phyloP scores from a whole-genome alignment of 2,888 invertebrate genomes.

The Hipparchia semele region DNA sequence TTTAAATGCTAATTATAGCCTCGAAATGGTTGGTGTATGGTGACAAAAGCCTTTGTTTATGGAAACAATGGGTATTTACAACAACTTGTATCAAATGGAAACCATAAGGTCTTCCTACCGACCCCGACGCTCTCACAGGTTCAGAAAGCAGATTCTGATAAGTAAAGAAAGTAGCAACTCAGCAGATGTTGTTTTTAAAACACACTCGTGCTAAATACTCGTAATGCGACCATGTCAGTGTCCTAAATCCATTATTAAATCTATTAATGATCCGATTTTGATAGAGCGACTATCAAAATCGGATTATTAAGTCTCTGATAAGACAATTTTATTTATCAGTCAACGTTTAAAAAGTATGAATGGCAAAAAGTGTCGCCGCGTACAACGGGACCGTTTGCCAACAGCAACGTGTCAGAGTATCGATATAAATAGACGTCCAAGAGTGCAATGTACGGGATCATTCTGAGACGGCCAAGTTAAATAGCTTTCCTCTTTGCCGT shows the following conservation, averaged over 20 bases:
- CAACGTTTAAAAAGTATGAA: slow-evolving; percentile 43
- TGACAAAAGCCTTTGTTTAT: background rate
- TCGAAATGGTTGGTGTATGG: background rate
- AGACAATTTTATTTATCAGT: background rate
- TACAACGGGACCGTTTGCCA: slow-evolving; percentile 50
- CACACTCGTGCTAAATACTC: background rate
- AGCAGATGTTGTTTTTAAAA: background rate
- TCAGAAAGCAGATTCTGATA: no score
- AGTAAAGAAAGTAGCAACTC: no score
- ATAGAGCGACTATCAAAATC: background rate
- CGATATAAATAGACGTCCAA: slow-evolving; percentile 55
- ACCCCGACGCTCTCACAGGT: no score
- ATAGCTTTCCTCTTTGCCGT: slow-evolving; percentile 35
- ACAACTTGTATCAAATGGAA: background rate
- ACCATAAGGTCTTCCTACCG: background rate
- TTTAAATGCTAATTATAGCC: background rate
- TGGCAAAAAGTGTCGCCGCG: slow-evolving; percentile 44
- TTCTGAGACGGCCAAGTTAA: slow-evolving; percentile 44
- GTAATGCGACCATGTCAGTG: background rate
- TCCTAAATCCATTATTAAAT: background rate
- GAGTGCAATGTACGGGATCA: slow-evolving; percentile 62
- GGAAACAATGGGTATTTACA: background rate
- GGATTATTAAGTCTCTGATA: background rate
- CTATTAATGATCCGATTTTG: background rate
- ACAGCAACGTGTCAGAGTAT: slow-evolving; percentile 50